phyloP scores from a whole-genome alignment of 1,140 invertebrate genomes.

The Lepidostoma basale region DNA sequence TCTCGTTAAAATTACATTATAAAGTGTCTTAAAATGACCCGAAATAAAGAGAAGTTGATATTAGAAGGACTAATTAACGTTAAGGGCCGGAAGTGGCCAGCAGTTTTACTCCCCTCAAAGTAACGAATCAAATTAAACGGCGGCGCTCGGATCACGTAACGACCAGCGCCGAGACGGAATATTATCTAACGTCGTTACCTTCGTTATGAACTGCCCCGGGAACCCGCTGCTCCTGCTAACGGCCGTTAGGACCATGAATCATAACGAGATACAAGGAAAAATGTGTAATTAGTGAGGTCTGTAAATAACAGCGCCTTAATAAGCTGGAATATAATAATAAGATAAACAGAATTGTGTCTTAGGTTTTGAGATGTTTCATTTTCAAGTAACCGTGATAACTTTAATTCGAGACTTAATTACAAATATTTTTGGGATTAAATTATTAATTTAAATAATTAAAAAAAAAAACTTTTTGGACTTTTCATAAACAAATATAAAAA shows the following conservation, averaged over 20 bases:
- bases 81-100: slow-evolving; percentile 9
- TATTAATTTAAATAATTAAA: no score
- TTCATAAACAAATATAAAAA: no score
- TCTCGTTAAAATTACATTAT: not conserved
- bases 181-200: slow-evolving; percentile 27
- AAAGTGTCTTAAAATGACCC: not conserved
- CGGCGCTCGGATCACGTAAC: slow-evolving; percentile 24
- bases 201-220: slow-evolving; percentile 22
- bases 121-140: slow-evolving; percentile 27
- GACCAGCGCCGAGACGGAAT: slow-evolving; percentile 18
- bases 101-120: not conserved
- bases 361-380: no score
- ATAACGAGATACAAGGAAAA: not conserved
- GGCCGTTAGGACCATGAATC: slow-evolving; percentile 13
- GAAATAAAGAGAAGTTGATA: slow-evolving; percentile 13
- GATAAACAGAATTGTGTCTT: no score
- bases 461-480: no score
- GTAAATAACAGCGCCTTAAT: slow-evolving; percentile 12
- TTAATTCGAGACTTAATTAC: no score
- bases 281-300: slow-evolving; percentile 2
- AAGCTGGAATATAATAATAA: no score
- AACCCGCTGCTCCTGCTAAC: not conserved
- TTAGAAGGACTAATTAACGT: slow-evolving; percentile 8
- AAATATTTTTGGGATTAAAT: no score
- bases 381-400: no score